Evolutionary conservation across 2,113 vertebrate genomes (phyloP).

Genomic region (Brachyhypopomus gauderio): DNA sequence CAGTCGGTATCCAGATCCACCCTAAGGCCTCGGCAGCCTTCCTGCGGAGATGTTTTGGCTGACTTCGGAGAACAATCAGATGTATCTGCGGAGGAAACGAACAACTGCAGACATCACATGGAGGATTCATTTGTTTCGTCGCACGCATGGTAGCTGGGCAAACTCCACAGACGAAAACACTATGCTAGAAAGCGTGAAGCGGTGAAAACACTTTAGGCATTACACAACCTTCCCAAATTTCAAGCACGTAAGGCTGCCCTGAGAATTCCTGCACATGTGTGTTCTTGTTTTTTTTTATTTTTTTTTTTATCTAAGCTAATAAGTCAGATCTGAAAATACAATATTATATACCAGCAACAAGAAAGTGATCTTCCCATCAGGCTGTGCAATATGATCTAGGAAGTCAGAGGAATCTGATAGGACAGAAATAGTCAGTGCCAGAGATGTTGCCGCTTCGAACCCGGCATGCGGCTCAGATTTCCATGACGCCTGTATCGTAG

Average conservation of each 20-base stretch:
- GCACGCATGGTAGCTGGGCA: too few species aligned
- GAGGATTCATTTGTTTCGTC: too few species aligned
- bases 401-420: conserved; percentile 27
- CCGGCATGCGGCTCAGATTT: neutral
- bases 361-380: conserved; percentile 27
- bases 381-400: conserved; percentile 18
- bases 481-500: neutral
- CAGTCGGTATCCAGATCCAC: neutral
- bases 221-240: too few species aligned
- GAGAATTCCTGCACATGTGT: neutral
- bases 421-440: conserved; percentile 19
- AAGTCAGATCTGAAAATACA: conserved; percentile 26
- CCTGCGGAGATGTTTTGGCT: too few species aligned
- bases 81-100: too few species aligned
- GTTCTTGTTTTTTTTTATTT: neutral
- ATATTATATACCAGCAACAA: neutral
- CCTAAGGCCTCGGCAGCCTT: too few species aligned
- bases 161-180: too few species aligned
- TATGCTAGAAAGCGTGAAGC: too few species aligned
- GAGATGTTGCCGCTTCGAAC: neutral
- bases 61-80: too few species aligned
- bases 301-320: conserved; percentile 24
- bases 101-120: neutral
- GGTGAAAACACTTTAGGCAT: neutral
- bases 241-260: too few species aligned